phyloP scores from a whole-genome alignment of 2,888 invertebrate species.

The Orthosia gothica region DNA sequence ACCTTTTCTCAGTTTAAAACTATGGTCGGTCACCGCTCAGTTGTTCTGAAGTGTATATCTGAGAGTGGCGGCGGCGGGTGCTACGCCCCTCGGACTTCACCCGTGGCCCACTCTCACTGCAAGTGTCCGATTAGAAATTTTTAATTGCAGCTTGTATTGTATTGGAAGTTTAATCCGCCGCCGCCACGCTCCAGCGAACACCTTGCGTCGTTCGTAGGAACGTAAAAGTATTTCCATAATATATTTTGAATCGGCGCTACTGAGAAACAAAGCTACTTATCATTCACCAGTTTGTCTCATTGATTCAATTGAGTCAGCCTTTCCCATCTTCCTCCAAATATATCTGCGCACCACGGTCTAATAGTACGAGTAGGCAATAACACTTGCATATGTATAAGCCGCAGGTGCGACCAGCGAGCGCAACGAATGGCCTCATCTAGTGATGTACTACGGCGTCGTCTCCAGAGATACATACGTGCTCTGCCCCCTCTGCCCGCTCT shows the following conservation, averaged over 20 bases:
- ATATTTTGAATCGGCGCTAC: background rate
- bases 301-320: background rate
- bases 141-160: conserved; percentile 45
- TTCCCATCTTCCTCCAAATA: background rate
- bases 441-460: conserved; percentile 12
- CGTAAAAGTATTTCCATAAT: background rate
- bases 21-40: background rate
- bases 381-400: background rate
- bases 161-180: conserved; percentile 18
- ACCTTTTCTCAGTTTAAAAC: background rate
- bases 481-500: background rate
- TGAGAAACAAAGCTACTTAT: no score
- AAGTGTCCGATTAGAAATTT: conserved; percentile 32
- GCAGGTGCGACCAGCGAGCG: conserved; percentile 19
- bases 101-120: background rate
- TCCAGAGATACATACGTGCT: conserved; percentile 10
- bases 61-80: background rate
- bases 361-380: no score
- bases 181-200: conserved; percentile 5
- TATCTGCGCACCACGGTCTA: background rate
- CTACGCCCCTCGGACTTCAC: background rate
- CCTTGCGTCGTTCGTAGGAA: conserved; percentile 12
- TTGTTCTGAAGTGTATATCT: background rate
- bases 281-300: background rate
- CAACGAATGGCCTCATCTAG: background rate